Conservation (phyloP, 2,888 invertebrate species). For the Oscheius onirici region DNA sequence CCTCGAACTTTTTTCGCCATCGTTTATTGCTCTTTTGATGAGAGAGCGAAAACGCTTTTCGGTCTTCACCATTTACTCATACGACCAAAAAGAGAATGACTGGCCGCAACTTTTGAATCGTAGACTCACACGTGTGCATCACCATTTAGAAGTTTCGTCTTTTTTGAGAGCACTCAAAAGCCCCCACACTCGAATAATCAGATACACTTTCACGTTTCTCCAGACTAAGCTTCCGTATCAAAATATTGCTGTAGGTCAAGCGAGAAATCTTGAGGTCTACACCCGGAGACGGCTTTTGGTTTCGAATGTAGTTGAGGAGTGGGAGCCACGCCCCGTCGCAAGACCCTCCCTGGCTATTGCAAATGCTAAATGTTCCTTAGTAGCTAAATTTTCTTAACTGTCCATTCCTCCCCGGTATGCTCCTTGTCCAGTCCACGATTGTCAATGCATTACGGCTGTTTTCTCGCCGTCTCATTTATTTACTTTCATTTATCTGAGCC, state of each 20-base stretch:
- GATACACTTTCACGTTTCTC: neutral
- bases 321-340: conserved; percentile 15
- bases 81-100: too few species aligned
- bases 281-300: conserved; percentile 8
- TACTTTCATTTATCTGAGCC: conserved; percentile 16
- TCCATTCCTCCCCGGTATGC: neutral
- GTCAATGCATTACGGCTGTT: neutral
- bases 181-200: neutral
- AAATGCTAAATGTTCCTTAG: conserved; percentile 19
- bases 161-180: neutral
- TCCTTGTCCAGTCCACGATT: neutral
- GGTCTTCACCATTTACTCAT: too few species aligned
- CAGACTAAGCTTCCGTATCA: conserved; percentile 1
- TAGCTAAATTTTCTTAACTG: conserved; percentile 14
- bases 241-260: conserved; percentile 9
- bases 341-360: conserved; percentile 10
- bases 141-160: too few species aligned
- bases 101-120: too few species aligned
- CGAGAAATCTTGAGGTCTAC: neutral
- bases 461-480: conserved; percentile 19
- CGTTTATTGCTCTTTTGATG: too few species aligned
- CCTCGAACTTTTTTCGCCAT: neutral
- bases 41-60: too few species aligned
- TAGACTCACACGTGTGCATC: too few species aligned
- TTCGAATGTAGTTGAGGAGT: conserved; percentile 23